Evolutionary conservation across 2,113 vertebrate genomes (phyloP), one percentile per base, ranked within the genome.

Genomic region (Phylloscopus trochiloides): DNA sequence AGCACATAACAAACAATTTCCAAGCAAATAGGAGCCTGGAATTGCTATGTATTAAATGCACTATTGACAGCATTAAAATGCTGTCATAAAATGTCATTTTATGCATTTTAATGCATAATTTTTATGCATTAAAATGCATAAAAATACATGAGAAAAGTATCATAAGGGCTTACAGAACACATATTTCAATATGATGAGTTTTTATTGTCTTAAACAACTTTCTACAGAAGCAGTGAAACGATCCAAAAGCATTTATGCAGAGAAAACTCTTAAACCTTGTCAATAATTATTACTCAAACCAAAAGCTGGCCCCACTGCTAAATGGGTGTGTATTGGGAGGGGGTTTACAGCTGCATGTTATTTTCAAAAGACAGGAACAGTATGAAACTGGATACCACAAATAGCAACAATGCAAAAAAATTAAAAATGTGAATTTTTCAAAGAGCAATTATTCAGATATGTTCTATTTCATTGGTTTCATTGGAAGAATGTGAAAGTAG

Each of bases 391-490:
- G 12, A 34, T 63, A 43, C 21, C 22, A 7, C 40, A 67, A 92
- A 76, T 16, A 75, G 1, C 28, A 71, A 19, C 31, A 58, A 8
- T 21, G 14, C 14, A 57, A 72, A 84, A 77, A 86, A 38, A 2
- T 47, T 55, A 47, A 74, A 90, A 47, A 42, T 38, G 13, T 40
- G 22, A 17, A 12, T 16, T 84, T 42, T 71, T 62, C 31, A 11
- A 86, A 71, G 28, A 48, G 5, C 17, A 14, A 40, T 14, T 67
- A 5, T 79, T 83, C 66, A 75, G 29, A 48, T 34, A 20, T 28
- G 4, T 58, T 92, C 52, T 87, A n/a, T 84, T 74, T 87, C 34
- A 88, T 10, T 54, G 14, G 32, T 73, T 88, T 77, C 42, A 63
- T 59, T 38, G 73, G 54, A 84, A 67, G 28, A 22, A 58, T 21